Evolutionary conservation across 1,140 invertebrate species (phyloP), one percentile per base, ranked within the genome.

Genomic region (Hyles euphorbiae): DNA sequence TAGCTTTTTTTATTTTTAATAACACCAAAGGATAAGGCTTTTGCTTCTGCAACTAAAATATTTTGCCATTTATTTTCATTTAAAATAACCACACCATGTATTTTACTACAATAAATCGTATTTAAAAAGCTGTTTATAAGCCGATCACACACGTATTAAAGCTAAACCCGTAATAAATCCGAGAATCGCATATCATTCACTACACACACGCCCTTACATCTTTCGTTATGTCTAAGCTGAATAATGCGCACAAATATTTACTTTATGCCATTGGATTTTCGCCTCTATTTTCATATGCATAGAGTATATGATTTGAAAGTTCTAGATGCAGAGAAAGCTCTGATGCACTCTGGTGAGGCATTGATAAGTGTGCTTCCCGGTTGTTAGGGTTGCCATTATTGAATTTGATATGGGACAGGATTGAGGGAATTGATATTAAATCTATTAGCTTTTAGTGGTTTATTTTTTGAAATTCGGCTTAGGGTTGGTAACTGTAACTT

Each of bases 301-400:
- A 70, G 47, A 58, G 63, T 50, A 12, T 44, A 12, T 8, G 40
- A 12, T 44, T 44, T 44, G 3, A 33, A 44, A 54, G 40, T 12
- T 45, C 10, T 5, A 54, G 40, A 53, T 53, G 34, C 54, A 65
- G 78, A 81, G 81, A 83, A 83, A 83, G 81, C 75, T 61, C 66
- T 78, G 75, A 81, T 83, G 78, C 76, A 76, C 72, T 60, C 63
- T 53, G 60, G 48, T 54, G 53, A 63, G 53, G 67, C 63, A 72
- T 71, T 82, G 79, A 81, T 82, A 80, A 82, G 72, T 72, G 61
- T 45, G 70, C 78, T 84, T 81, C 78, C 74, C 73, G 67, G 72
- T 83, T 70, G 64, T 60, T 9, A 32, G 40, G 33, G 36, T 40
- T 40, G 36, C 36, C 36, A 40, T 40, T 40, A 40, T 40, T 40